Base-by-base conservation (phyloP, 2,113 vertebrate genomes). In the Grus americana region DNA sequence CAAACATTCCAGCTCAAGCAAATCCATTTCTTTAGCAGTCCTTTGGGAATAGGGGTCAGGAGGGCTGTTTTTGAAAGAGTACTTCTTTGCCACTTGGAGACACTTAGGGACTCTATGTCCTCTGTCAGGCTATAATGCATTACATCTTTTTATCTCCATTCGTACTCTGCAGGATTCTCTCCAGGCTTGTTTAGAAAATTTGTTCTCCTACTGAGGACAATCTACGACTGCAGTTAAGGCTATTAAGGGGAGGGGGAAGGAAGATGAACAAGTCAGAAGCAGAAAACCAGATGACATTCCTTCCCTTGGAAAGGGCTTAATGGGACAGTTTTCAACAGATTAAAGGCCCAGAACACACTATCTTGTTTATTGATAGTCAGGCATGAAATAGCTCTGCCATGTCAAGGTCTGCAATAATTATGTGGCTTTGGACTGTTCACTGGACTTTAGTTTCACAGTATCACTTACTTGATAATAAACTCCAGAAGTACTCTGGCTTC, bases 391-490 rank as follows among this genome's bases (percentile, higher is more conserved):
- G 55, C 29, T 78, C 59, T 70, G 82, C 92, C 44, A 1, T 88
- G 92, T 92, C 92, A 92, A 95, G 92, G 75, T 26, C 96, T 91
- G 86, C 92, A 62, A 49, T 78, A 47, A 91, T 70, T 86, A n/a
- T 12, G 4, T 62, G 90, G 59, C 72, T 89, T 70, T 93, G 90
- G 52, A 14, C 49, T 18, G 12, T 57, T 49, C 49, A 1, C 47
- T n/a, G 74, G 44, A 9, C 61, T 85, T 67, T 2, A 29, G 55
- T 71, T 36, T 83, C 82, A 88, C 79, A 58, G 10, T 4, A 58
- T 74, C 61, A 15, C 34, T 68, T 32, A 11, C 44, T 23, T 24
- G 50, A 17, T 29, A 82, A 86, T 7, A 16, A 88, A 61, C 86
- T 76, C 88, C 92, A 86, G 88, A 73, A 92, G 63, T 4, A 10